Percentiles rank a stretch among this genome's conserved stretches.
These are phyloP conservation scores for Pangasianodon hypophthalmus DNA, from an alignment of 2,113 vertebrate species.

Conservation along the genomic window DNA sequence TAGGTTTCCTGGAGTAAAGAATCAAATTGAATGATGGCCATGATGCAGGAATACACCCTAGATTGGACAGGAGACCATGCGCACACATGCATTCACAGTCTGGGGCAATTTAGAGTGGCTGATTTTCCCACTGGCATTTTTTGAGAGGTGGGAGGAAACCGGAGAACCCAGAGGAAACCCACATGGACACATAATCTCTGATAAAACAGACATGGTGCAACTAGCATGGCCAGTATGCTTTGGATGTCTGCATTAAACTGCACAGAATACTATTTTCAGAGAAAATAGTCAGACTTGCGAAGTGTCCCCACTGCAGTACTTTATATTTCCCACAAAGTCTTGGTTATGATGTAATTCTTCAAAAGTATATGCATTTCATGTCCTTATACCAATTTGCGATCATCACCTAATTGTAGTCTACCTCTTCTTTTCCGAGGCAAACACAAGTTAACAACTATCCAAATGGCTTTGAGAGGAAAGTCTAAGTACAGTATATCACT, in stretches of 20 bases:
- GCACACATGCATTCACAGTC: background rate
- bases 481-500: background rate
- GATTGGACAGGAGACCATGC: background rate
- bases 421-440: background rate
- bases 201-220: background rate
- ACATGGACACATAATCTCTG: background rate
- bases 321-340: constrained; percentile 6
- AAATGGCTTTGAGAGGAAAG: constrained; percentile 4
- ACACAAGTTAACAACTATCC: background rate
- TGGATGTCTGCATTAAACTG: background rate
- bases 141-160: background rate
- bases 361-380: background rate
- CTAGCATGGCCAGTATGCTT: background rate
- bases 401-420: background rate
- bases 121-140: background rate
- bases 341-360: constrained; percentile 17
- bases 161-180: background rate
- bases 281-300: background rate
- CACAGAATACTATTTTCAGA: background rate
- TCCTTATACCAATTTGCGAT: background rate
- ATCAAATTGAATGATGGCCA: background rate
- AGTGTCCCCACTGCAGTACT: background rate
- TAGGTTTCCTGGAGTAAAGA: background rate
- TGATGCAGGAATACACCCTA: background rate
- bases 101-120: background rate